Evolutionary conservation across 2,888 invertebrate species (phyloP).

Genomic region (Trachelus troglodyta): DNA sequence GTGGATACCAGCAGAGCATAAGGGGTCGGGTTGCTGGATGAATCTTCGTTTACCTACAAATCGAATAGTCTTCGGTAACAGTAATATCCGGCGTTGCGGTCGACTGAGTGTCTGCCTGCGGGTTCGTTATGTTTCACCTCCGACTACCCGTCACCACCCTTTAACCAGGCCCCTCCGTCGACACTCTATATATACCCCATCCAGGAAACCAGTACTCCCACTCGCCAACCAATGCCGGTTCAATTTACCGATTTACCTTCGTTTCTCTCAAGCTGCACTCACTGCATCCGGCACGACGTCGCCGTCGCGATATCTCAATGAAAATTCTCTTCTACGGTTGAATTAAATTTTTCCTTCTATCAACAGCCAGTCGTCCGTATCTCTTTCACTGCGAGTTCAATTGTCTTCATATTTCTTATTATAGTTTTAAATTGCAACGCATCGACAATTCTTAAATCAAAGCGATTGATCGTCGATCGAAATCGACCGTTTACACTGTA

Average conservation of each 20-base stretch:
- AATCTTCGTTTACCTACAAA: conserved; percentile 52
- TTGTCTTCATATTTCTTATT: no score
- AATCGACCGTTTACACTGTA: no score
- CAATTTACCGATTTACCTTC: conserved; percentile 34
- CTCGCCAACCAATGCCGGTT: conserved; percentile 33
- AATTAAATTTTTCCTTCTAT: no score
- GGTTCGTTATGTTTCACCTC: conserved; percentile 45
- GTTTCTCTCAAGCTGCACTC: neutral
- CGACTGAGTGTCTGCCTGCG: conserved; percentile 36
- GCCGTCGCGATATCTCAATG: no score
- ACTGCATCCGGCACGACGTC: no score
- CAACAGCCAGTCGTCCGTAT: no score
- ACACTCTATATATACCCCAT: neutral
- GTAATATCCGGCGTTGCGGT: conserved; percentile 55
- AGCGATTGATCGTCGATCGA: no score
- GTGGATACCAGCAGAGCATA: neutral
- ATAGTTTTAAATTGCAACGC: no score
- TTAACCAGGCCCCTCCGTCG: no score
- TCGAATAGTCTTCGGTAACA: conserved; percentile 58
- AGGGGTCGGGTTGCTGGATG: conserved; percentile 28
- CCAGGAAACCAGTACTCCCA: conserved; percentile 22
- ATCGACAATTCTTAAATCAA: no score
- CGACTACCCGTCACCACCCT: conserved; percentile 22
- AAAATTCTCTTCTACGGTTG: no score
- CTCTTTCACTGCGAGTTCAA: no score